Evolutionary conservation across 2,797 vertebrate genomes (phyloP).

Genomic region (Scleropages formosus): DNA sequence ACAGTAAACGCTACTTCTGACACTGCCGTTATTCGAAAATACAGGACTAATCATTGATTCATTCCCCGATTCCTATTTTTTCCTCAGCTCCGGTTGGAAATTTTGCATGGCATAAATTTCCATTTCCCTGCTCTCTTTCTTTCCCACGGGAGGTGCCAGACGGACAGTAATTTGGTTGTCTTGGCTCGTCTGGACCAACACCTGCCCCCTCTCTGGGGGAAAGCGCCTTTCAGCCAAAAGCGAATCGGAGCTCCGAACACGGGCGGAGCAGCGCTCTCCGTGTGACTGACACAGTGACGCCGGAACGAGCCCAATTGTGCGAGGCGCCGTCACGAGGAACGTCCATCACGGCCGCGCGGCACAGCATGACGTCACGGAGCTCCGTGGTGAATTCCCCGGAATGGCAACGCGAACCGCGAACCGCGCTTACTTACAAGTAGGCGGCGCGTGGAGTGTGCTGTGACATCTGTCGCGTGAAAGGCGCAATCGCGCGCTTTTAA

Average conservation of each 20-base stretch:
- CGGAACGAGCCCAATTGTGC: not conserved
- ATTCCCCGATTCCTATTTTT: conserved; percentile 23
- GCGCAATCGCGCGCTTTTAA: too few relatives aligned
- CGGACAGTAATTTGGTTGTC: conserved; percentile 99
- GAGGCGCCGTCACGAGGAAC: too few relatives aligned
- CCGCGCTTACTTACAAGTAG: too few relatives aligned
- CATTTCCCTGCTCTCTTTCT: conserved; percentile 62
- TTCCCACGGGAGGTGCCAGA: conserved; percentile 97
- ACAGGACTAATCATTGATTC: conserved; percentile 17
- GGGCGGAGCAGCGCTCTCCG: conserved; percentile 44
- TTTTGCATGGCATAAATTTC: conserved; percentile 42
- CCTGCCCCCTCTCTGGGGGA: conserved; percentile 94
- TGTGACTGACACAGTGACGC: not conserved
- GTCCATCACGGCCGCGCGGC: too few relatives aligned
- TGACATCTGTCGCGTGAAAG: too few relatives aligned
- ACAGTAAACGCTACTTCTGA: too few relatives aligned
- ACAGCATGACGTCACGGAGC: too few relatives aligned
- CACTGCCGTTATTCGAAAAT: not conserved
- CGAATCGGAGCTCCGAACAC: conserved; percentile 45
- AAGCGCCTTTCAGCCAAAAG: conserved; percentile 71
- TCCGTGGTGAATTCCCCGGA: too few relatives aligned
- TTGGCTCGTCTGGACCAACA: conserved; percentile 98
- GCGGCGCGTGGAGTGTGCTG: too few relatives aligned
- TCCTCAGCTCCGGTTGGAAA: conserved; percentile 29
- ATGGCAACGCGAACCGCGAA: too few relatives aligned